Evolutionary conservation across 2,888 invertebrate genomes (phyloP).

Genomic region (Oscheius sp.): DNA sequence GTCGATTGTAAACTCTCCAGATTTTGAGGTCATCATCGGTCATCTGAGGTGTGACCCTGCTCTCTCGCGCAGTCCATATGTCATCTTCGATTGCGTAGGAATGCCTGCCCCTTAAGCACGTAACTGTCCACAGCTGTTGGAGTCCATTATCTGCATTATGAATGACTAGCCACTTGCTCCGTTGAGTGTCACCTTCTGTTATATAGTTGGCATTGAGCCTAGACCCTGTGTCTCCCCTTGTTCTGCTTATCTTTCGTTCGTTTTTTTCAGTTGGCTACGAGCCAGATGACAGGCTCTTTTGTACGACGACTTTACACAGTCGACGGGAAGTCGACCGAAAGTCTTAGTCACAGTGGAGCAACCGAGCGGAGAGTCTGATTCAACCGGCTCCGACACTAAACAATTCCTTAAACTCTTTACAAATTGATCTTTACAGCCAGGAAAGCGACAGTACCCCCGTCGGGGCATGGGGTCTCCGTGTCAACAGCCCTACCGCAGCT

Average conservation of each 20-base stretch:
- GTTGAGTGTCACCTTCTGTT: not conserved
- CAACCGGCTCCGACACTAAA: not conserved
- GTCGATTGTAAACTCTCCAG: conserved; percentile 15
- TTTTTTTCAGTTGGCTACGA: conserved; percentile 4
- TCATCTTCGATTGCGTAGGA: conserved; percentile 33
- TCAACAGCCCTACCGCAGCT: conserved; percentile 4
- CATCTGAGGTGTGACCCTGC: conserved; percentile 22
- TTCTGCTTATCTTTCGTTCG: not conserved
- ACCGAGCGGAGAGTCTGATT: conserved; percentile 1
- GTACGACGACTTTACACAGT: too few relatives aligned
- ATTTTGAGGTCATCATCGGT: conserved; percentile 25
- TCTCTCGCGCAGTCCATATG: conserved; percentile 35
- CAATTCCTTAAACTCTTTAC: too few relatives aligned
- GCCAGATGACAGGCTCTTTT: conserved; percentile 8
- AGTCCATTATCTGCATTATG: conserved; percentile 25
- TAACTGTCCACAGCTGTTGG: conserved; percentile 28
- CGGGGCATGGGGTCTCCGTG: not conserved
- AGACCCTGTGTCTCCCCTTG: conserved; percentile 13
- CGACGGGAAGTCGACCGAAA: not conserved
- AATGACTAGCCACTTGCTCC: conserved; percentile 21
- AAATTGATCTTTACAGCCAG: not conserved
- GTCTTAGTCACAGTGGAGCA: not conserved
- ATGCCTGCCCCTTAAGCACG: conserved; percentile 20
- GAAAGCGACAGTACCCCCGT: not conserved
- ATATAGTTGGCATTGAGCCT: not conserved